Base-by-base conservation (phyloP, 2,888 invertebrate genomes). In the Pheosia gnoma region DNA sequence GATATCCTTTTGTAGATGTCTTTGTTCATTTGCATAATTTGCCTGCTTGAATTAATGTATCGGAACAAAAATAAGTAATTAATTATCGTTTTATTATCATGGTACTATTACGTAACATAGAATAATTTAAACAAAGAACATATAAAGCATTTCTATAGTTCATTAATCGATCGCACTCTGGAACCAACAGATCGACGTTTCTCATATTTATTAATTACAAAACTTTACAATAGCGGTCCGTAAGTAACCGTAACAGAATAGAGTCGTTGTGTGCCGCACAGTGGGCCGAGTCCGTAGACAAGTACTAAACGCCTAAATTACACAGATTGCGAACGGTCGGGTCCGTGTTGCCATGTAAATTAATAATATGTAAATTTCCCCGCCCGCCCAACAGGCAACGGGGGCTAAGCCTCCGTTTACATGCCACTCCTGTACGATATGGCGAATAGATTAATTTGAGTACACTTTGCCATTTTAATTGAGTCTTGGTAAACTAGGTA, bases 341-440 rank as follows among this genome's bases (percentile, higher is more conserved):
- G 54, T 11, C 38, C 38, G 75, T 74, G 84, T 83, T 84, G 83
- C 86, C 80, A 85, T 86, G 86, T 91, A 90, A 90, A 92, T 92
- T 92, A 91, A 91, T 93, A 91, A 90, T 90, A 93, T 93, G 92
- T 87, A 91, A 92, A 92, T 92, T 88, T 87, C 81, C 79, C 79
- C 83, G 73, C 84, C 80, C 81, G 79, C 78, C 72, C 66, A 80
- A 77, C 73, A 75, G 66, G 72, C 60, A 75, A 71, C 68, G 73
- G 72, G 73, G 72, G 76, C 75, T 84, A 79, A 86, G 77, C 79
- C 75, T 70, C 71, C 81, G 81, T 82, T 86, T 83, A 83, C 81
- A 74, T 76, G 76, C 71, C 75, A 81, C 82, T 83, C 75, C 71
- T 78, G 68, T 79, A 70, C 74, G 76, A 74, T 72, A 78, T 62